phyloP scores from a whole-genome alignment of 2,797 vertebrate genomes.

The Momotus momota region DNA sequence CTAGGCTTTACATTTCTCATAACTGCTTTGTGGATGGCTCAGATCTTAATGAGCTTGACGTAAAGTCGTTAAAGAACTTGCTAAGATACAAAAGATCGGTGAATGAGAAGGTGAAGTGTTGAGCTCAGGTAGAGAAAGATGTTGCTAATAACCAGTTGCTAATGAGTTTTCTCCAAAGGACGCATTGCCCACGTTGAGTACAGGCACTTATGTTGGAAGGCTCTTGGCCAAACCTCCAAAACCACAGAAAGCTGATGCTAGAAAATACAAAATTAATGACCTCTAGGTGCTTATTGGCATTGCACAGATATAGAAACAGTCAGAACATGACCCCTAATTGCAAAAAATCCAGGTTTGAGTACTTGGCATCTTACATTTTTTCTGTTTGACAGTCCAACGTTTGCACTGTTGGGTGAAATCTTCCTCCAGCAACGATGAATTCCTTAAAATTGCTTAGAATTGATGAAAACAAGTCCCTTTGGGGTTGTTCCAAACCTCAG shows the following conservation, averaged over 20 bases:
- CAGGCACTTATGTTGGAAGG: neutral
- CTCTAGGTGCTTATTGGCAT: neutral
- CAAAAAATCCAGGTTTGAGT: neutral
- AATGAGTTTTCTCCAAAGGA: neutral
- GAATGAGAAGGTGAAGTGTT: neutral
- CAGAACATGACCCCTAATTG: neutral
- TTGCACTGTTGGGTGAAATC: neutral
- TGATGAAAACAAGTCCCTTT: neutral
- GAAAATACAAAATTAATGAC: neutral
- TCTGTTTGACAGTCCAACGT: accelerated
- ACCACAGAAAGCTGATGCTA: neutral
- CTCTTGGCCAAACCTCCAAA: neutral
- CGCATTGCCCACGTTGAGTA: neutral
- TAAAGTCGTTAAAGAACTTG: neutral
- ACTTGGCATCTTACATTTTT: neutral
- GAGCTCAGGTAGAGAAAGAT: neutral
- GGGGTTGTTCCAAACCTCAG: neutral
- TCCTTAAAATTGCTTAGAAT: neutral
- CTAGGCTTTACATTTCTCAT: neutral
- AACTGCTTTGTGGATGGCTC: neutral
- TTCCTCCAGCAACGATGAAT: neutral
- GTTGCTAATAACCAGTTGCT: neutral
- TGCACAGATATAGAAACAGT: neutral
- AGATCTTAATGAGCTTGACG: neutral
- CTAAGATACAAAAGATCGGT: neutral